phyloP scores from a whole-genome alignment of 2,113 vertebrate genomes.

The Eclectus roratus region DNA sequence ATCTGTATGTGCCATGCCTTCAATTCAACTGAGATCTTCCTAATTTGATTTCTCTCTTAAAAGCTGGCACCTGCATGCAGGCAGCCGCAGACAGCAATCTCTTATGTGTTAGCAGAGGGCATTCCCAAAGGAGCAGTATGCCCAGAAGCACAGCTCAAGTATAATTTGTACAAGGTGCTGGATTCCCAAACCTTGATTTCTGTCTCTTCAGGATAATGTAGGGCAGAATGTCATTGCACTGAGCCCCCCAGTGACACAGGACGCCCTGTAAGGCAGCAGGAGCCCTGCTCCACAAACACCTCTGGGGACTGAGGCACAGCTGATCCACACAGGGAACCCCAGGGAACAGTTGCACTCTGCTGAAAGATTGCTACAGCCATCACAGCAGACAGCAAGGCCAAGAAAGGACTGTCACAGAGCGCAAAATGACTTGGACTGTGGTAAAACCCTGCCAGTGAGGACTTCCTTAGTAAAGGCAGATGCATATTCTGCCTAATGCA shows the following conservation, averaged over 20 bases:
- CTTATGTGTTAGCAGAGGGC: not conserved
- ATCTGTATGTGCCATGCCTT: not conserved
- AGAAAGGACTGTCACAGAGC: not conserved
- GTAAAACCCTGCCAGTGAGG: not conserved
- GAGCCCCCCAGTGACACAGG: not conserved
- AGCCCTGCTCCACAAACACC: not conserved
- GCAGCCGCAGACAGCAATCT: not conserved
- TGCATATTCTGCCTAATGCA: not conserved
- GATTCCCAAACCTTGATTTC: not conserved
- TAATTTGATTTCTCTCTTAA: not conserved
- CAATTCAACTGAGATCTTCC: not conserved
- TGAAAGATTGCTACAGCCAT: not conserved
- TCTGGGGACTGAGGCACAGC: not conserved
- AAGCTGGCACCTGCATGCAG: not conserved
- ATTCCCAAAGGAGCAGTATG: not conserved
- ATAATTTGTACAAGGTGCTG: not conserved
- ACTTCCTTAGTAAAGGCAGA: not conserved
- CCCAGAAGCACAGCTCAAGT: not conserved
- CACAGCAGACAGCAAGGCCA: not conserved
- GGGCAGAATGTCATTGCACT: fast-evolving
- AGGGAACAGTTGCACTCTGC: not conserved
- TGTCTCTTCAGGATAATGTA: not conserved
- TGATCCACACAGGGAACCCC: not conserved
- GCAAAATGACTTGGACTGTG: not conserved
- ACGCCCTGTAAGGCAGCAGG: not conserved